These are phyloP conservation scores for Gallinago jamesoni DNA, from an alignment of 2,113 vertebrate species.

Conservation along the genomic window DNA sequence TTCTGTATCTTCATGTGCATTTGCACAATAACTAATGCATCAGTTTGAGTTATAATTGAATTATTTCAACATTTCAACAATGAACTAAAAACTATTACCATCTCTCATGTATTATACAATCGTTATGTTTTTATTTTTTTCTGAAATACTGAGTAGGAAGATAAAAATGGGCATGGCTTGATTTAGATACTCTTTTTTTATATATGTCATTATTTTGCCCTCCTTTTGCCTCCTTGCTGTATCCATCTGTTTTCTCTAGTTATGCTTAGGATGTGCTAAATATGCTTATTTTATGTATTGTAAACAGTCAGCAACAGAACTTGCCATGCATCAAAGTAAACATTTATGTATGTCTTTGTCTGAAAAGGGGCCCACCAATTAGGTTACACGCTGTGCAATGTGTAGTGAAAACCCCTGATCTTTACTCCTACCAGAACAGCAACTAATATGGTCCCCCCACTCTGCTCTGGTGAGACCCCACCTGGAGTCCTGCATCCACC, in stretches of 20 bases:
- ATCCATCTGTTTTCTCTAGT: neutral
- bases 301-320: neutral
- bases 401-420: neutral
- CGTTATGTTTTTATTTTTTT: neutral
- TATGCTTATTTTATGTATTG: neutral
- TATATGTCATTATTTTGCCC: neutral
- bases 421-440: neutral
- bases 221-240: neutral
- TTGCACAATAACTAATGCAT: neutral
- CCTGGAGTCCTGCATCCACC: neutral
- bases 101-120: neutral
- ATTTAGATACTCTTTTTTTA: neutral
- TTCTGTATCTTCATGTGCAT: neutral
- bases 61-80: neutral
- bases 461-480: neutral
- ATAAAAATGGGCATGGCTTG: neutral
- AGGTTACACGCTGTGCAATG: rapidly evolving
- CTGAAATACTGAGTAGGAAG: neutral
- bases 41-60: neutral
- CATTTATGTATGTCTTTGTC: neutral
- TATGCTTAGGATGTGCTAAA: neutral
- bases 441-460: neutral
- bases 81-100: neutral
- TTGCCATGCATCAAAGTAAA: neutral
- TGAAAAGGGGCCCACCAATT: neutral